Percentiles rank a stretch among this genome's conserved stretches.
Conservation (phyloP, 2,113 vertebrate genomes). For the Hucho hucho region DNA sequence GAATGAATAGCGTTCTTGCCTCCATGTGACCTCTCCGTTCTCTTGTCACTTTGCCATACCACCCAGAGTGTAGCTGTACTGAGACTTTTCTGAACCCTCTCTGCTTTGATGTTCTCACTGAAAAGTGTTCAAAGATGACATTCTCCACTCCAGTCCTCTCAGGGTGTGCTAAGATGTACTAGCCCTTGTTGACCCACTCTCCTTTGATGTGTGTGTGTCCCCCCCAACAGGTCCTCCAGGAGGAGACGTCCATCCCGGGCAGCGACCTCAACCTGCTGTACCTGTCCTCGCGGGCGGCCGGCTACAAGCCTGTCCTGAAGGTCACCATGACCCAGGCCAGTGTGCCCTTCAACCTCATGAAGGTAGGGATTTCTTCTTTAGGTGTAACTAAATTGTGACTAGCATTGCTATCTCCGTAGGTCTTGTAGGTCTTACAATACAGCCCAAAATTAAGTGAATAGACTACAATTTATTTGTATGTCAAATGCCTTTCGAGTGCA, state of each 20-base stretch:
- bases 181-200: background rate
- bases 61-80: too few species aligned
- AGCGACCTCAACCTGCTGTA: conserved; percentile 91
- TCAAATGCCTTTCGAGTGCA: too few species aligned
- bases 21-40: background rate
- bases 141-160: too few species aligned
- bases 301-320: conserved; percentile 95
- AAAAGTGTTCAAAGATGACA: too few species aligned
- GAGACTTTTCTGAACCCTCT: too few species aligned
- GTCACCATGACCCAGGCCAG: conserved; percentile 92
- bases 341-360: conserved; percentile 97
- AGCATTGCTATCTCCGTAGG: too few species aligned
- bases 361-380: conserved; percentile 55
- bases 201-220: conserved; percentile 13
- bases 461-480: too few species aligned
- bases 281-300: conserved; percentile 90
- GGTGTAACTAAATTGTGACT: too few species aligned
- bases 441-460: too few species aligned
- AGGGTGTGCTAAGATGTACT: background rate
- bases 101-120: too few species aligned
- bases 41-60: background rate
- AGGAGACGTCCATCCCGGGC: conserved; percentile 92
- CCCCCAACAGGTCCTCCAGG: conserved; percentile 87
- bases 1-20: too few species aligned
- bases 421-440: too few species aligned